These are phyloP conservation scores for Bacillus rossius DNA, from an alignment of 1,140 invertebrate genomes.

Conservation along the genomic window DNA sequence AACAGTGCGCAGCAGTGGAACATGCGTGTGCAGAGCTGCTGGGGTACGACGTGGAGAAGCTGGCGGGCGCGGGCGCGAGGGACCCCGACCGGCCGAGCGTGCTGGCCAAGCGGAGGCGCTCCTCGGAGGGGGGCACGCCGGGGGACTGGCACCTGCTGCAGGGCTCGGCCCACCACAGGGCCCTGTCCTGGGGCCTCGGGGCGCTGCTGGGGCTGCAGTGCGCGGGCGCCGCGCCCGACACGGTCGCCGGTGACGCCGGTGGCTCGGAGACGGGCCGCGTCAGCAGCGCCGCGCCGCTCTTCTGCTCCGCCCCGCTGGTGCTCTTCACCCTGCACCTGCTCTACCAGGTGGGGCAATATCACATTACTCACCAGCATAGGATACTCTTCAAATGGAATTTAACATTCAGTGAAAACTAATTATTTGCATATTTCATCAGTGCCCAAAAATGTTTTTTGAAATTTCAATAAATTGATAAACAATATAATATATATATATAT, in stretches of 20 bases:
- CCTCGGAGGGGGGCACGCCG: constrained; percentile 47
- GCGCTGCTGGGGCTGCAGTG: constrained; percentile 8
- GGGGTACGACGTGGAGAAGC: constrained; percentile 66
- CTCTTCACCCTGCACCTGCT: constrained; percentile 80
- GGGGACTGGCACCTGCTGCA: constrained; percentile 74
- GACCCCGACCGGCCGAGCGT: constrained; percentile 31
- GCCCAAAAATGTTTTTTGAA: too few species aligned
- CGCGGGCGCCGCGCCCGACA: background rate
- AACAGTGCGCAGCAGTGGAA: too few species aligned
- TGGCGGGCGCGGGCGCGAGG: constrained; percentile 39
- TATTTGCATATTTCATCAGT: too few species aligned
- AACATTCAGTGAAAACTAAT: too few species aligned
- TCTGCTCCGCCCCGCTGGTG: constrained; percentile 65
- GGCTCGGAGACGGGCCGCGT: background rate
- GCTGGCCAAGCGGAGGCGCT: constrained; percentile 52
- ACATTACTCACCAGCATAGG: too few species aligned
- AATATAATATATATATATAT: too few species aligned
- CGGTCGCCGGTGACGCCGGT: background rate
- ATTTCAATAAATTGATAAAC: too few species aligned
- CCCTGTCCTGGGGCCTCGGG: constrained; percentile 17
- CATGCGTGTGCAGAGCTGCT: constrained; percentile 43
- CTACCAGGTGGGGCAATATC: constrained; percentile 71
- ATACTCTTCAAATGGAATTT: too few species aligned
- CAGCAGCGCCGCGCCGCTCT: constrained; percentile 43
- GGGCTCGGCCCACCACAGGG: constrained; percentile 31